A percentile compares a stretch with the other conserved stretches of the same genome.
Evolutionary conservation across 2,888 invertebrate species (phyloP).

Genomic region (Tetranychus piercei): DNA sequence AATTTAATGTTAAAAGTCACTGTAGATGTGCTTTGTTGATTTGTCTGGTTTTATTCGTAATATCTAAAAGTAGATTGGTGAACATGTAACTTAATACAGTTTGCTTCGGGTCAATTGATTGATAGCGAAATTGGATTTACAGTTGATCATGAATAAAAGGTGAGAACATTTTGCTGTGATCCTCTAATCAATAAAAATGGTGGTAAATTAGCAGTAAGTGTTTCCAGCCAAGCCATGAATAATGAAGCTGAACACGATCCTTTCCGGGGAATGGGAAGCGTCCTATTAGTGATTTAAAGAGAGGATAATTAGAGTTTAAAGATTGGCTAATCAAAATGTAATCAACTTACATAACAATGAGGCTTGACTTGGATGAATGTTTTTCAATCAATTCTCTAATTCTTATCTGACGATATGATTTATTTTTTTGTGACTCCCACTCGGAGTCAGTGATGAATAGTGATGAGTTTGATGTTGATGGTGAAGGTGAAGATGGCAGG

Average conservation of each 20-base stretch:
- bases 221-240: conserved; percentile 86
- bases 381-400: conserved; percentile 63
- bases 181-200: conserved; percentile 51
- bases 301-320: background rate
- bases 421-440: conserved; percentile 57
- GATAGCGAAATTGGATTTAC: background rate
- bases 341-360: conserved; percentile 53
- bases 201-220: conserved; percentile 67
- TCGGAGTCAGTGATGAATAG: conserved; percentile 44
- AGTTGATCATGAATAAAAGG: conserved; percentile 36
- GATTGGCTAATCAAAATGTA: background rate
- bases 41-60: background rate
- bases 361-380: conserved; percentile 58
- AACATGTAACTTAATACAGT: background rate
- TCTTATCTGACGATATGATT: conserved; percentile 73
- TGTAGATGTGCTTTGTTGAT: background rate
- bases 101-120: background rate
- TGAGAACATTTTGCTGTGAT: conserved; percentile 39
- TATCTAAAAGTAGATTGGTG: background rate
- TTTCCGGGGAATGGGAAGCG: conserved; percentile 81
- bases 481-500: conserved; percentile 17
- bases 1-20: background rate
- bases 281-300: conserved; percentile 39
- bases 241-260: conserved; percentile 72
- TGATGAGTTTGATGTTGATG: conserved; percentile 13